Base-by-base conservation (phyloP, 2,888 invertebrate genomes). In the Nomada ferruginata region DNA sequence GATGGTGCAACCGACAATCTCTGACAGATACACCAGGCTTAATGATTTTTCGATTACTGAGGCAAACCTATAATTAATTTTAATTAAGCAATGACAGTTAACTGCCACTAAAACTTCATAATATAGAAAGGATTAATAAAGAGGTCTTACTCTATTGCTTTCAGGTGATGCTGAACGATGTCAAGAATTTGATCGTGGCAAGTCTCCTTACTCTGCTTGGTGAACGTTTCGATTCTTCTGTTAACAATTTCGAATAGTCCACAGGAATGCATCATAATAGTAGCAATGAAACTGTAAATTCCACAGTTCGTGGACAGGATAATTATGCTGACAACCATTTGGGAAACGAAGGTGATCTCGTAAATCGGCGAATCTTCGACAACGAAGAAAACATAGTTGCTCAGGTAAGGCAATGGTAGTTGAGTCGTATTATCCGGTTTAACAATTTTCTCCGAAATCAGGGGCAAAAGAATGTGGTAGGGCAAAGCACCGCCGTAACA, bases 401-500 rank as follows among this genome's bases (percentile, higher is more conserved):
- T 89, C 3, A 90, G 83, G 50, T 88, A 90, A 0, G 91, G 85
- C 10, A 92, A 52, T 2, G 88, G 88, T 57, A 87, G 82, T 10
- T 87, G 76, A 0, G 90, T 90, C 0, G 77, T 74, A 26, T 90
- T 91, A 20, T 87, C 83, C 0, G 73, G 82, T 1, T 85, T 81
- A 11, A 90, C 68, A 1, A 84, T 23, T 13, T 65, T 79, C 10
- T 88, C 88, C 0, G 75, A 82, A 13, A 85, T 60, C 9, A 91
- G 47, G 0, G 92, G 92, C 68, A 92, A 60, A 10, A 93, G 87
- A 15, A 92, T 90, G 65, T 92, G 92, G 86, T 92, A 93, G 0
- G 93, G 92, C 13, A 93, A 76, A 0, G 91, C 92, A 0, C 92
- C 92, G 3, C 92, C 92, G 68, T 92, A 92, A 0, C 90, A 90